Conservation (phyloP, 2,888 invertebrate species). For the Cepaea hortensis region DNA sequence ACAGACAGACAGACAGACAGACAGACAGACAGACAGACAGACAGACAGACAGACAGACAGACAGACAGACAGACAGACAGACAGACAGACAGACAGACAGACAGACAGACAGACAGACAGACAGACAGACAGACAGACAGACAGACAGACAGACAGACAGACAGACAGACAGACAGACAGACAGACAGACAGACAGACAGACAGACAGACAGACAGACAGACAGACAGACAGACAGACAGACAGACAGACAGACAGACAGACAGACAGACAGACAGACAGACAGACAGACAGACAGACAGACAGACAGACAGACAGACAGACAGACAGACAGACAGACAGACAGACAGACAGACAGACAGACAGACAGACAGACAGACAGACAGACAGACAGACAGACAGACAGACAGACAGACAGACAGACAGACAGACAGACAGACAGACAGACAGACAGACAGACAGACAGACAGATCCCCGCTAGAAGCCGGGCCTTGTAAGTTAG, state of each 20-base stretch:
- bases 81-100: slow-evolving; percentile 38
- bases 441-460: slow-evolving; percentile 28
- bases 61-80: slow-evolving; percentile 34
- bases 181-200: neutral
- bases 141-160: slow-evolving; percentile 5
- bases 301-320: too few species aligned
- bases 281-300: too few species aligned
- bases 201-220: too few species aligned
- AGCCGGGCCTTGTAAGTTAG: too few species aligned
- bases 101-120: slow-evolving; percentile 38
- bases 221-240: too few species aligned
- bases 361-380: too few species aligned
- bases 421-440: slow-evolving; percentile 39
- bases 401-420: slow-evolving; percentile 25
- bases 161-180: neutral
- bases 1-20: neutral
- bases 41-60: neutral
- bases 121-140: slow-evolving; percentile 16
- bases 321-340: too few species aligned
- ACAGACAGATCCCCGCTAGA: too few species aligned
- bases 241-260: too few species aligned
- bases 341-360: too few species aligned
- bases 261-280: too few species aligned
- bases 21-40: slow-evolving; percentile 2
- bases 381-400: slow-evolving; percentile 27